Percentiles rank a stretch among this genome's conserved stretches.
Conservation (phyloP, 2,797 vertebrate species). For the Tokudaia muenninki region DNA sequence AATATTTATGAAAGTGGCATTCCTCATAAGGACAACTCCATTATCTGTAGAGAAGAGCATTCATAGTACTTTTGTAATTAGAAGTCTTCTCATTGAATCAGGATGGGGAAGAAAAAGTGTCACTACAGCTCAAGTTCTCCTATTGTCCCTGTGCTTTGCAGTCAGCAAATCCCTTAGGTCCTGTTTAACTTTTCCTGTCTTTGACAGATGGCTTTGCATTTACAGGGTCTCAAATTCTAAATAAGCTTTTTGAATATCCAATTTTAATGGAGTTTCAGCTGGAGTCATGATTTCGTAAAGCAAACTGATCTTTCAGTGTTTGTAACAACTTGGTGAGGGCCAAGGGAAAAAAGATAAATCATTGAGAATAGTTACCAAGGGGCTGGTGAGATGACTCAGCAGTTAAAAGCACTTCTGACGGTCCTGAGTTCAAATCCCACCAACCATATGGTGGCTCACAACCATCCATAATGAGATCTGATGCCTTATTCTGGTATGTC, state of each 20-base stretch:
- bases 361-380: too few relatives aligned
- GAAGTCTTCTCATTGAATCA: background rate
- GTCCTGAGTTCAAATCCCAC: too few relatives aligned
- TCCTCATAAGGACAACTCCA: background rate
- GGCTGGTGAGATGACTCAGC: too few relatives aligned
- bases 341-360: background rate
- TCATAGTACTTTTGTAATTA: background rate
- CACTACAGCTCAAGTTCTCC: background rate
- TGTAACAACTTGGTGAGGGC: background rate
- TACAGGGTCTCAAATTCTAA: background rate
- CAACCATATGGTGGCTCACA: too few relatives aligned
- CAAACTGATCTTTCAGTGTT: background rate
- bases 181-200: background rate
- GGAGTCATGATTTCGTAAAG: background rate
- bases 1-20: background rate
- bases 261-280: background rate
- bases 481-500: too few relatives aligned
- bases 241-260: background rate
- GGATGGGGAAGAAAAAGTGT: background rate
- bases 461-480: too few relatives aligned
- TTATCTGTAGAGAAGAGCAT: background rate
- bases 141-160: background rate
- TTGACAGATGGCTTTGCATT: background rate
- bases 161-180: background rate
- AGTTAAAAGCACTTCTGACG: too few relatives aligned